These are phyloP conservation scores for Manis pentadactyla DNA, from an alignment of 2,797 vertebrate species.

Conservation along the genomic window DNA sequence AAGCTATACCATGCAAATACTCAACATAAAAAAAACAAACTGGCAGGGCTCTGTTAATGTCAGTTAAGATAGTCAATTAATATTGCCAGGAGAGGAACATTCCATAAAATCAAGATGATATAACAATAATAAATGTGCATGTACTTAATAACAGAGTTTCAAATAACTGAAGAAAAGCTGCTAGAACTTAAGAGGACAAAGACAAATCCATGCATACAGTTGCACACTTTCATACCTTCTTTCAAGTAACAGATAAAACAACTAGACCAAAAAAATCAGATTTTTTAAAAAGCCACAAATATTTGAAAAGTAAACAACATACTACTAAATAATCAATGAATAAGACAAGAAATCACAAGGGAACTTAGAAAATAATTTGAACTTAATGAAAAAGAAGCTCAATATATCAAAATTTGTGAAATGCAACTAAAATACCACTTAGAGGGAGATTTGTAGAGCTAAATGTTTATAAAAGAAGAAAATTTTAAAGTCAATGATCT, in stretches of 20 bases:
- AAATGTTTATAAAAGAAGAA: slow-evolving; percentile 20
- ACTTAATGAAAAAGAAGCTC: slow-evolving; percentile 35
- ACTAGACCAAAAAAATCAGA: neutral
- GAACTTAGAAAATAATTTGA: slow-evolving; percentile 38
- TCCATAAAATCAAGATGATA: slow-evolving; percentile 7
- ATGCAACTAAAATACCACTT: neutral
- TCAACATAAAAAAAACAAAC: neutral
- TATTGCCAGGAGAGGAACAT: neutral
- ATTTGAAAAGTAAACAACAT: slow-evolving; percentile 6
- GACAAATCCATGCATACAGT: neutral
- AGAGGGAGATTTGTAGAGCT: neutral
- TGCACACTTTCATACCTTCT: neutral
- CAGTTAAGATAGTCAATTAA: neutral
- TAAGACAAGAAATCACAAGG: slow-evolving; percentile 14
- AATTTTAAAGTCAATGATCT: slow-evolving; percentile 2
- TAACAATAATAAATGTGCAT: neutral
- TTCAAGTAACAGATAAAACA: slow-evolving; percentile 17
- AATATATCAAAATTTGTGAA: slow-evolving; percentile 8
- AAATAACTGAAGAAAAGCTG: slow-evolving; percentile 25
- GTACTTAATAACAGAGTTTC: neutral
- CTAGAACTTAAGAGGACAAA: slow-evolving; percentile 14
- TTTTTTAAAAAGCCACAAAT: neutral
- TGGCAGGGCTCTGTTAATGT: neutral
- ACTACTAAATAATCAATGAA: neutral
- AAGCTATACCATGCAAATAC: neutral